A percentile compares a stretch with the other conserved stretches of the same genome.
phyloP scores from a whole-genome alignment of 2,888 invertebrate species.

The Allolobophora icterica region DNA sequence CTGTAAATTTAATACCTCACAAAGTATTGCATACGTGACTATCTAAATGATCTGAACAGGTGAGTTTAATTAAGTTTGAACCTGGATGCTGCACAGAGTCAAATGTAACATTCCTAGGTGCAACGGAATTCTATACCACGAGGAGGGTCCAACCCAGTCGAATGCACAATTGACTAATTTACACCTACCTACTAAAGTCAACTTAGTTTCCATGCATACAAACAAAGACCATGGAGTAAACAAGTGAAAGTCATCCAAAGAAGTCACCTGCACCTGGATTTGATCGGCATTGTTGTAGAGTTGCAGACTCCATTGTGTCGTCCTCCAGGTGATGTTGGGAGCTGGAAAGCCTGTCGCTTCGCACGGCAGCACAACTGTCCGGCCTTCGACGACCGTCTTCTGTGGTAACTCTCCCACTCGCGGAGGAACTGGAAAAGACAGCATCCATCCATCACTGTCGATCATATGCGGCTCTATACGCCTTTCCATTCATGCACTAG shows the following conservation, averaged over 20 bases:
- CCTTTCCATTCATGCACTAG: background rate
- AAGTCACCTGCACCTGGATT: background rate
- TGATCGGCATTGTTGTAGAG: background rate
- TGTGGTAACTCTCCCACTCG: background rate
- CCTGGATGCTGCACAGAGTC: no score
- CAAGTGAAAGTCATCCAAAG: background rate
- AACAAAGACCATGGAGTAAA: background rate
- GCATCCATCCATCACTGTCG: background rate
- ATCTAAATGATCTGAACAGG: no score
- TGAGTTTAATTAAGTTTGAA: no score
- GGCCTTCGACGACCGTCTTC: background rate
- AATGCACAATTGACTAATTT: background rate
- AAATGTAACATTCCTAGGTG: no score
- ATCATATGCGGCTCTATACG: background rate
- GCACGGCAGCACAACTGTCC: constrained; percentile 29
- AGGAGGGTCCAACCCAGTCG: no score
- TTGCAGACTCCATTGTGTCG: background rate
- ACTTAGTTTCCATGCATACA: background rate
- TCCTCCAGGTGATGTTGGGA: constrained; percentile 32
- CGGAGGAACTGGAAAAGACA: constrained; percentile 26
- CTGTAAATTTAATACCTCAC: no score
- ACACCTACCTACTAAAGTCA: background rate
- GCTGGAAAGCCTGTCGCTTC: constrained; percentile 31
- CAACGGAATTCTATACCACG: no score
- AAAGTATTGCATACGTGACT: no score